These are phyloP conservation scores for Hololepta plana DNA, from an alignment of 2,888 invertebrate species.

Conservation along the genomic window DNA sequence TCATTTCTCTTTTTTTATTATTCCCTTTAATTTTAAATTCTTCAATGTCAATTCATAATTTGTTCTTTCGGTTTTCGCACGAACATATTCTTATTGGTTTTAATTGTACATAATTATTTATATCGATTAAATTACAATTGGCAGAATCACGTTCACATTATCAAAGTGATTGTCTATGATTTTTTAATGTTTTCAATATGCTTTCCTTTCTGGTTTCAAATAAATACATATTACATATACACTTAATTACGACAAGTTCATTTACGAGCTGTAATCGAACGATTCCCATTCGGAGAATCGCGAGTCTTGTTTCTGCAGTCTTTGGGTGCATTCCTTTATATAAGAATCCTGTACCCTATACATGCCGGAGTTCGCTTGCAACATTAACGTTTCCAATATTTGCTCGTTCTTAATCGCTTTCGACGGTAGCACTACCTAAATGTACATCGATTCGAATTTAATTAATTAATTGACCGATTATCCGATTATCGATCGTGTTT, in stretches of 20 bases:
- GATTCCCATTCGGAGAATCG: slow-evolving; percentile 67
- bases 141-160: slow-evolving; percentile 6
- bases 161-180: slow-evolving; percentile 18
- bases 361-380: slow-evolving; percentile 84
- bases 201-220: slow-evolving; percentile 2
- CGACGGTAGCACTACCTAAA: slow-evolving; percentile 69
- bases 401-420: slow-evolving; percentile 85
- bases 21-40: not conserved
- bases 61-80: no score
- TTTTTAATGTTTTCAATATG: no score
- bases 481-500: no score
- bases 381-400: slow-evolving; percentile 82
- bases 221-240: slow-evolving; percentile 3
- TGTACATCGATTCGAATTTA: no score
- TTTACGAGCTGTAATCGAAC: slow-evolving; percentile 44
- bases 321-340: slow-evolving; percentile 71
- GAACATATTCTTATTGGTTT: no score
- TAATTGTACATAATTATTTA: no score
- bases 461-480: no score
- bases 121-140: no score
- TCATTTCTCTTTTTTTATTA: not conserved
- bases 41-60: not conserved
- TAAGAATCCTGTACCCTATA: slow-evolving; percentile 80
- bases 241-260: no score
- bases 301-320: slow-evolving; percentile 77